Base-by-base conservation (phyloP, 2,797 vertebrate species). In the Champsocephalus gunnari region DNA sequence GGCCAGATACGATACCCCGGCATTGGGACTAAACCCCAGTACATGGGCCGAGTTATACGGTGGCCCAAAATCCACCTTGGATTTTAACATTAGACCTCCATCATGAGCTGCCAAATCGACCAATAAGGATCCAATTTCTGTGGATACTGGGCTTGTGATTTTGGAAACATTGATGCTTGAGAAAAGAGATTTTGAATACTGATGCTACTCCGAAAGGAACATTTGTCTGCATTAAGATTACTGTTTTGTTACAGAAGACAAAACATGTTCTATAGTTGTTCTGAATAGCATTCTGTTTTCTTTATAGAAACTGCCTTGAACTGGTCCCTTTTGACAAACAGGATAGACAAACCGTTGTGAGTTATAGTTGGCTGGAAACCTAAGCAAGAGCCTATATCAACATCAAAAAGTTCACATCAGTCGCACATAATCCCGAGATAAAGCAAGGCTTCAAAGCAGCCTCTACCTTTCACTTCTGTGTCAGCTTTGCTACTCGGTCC, bases 371-470 rank as follows among this genome's bases (percentile, higher is more conserved):
- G 16, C 21, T 48, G 13, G 8, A 70, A 45, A 34, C n/a, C 10
- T 16, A 8, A 53, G 12, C 50, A 3, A 10, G 48, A 38, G 34
- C 54, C 12, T 4, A 10, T 3, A 24, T 5, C 45, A 55, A 41
- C 48, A 48, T 28, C 5, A 70, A 62, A 56, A 72, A 57, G 63
- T 74, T 77, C 67, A 54, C 44, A 51, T 64, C 49, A 63, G 19
- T 63, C 7, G 2, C 58, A 72, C 34, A 77, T 50, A 43, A 43
- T 56, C 59, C 64, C 51, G 34, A 66, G 43, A 66, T 73, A 64
- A 54, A 21, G 47, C 32, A 58, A 65, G 47, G 71, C 34, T 62
- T 75, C 28, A 71, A 64, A 75, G 75, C 41, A 19, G 16, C 3
- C 28, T 57, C 7, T 68, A 59, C 58, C 60, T 66, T 74, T 64